A percentile compares a stretch with the other conserved stretches of the same genome.
Conservation (phyloP, 2,113 vertebrate genomes). For the Lathamus discolor region DNA sequence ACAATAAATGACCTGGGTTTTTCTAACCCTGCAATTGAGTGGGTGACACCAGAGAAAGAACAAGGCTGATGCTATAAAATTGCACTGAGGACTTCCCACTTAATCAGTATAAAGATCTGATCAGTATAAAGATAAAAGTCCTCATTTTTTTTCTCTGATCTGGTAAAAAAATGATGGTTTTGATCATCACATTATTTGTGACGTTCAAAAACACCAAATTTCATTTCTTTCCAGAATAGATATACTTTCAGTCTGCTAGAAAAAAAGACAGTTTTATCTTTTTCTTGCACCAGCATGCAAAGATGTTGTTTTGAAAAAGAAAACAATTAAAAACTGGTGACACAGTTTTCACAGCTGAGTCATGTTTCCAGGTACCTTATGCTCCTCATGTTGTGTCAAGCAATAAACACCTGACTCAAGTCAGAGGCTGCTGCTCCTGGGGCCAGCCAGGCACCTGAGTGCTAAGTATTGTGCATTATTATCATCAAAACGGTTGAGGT, state of each 20-base stretch:
- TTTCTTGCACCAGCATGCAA: neutral
- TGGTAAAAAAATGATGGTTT: neutral
- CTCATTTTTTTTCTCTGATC: neutral
- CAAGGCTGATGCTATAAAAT: neutral
- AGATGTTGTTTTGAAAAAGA: conserved; percentile 1
- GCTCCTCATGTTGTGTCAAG: neutral
- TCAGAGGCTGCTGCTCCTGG: neutral
- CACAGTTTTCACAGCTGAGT: neutral
- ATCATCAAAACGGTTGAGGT: neutral
- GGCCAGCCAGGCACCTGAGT: neutral
- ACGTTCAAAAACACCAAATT: neutral
- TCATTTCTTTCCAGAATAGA: neutral
- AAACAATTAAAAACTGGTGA: conserved; percentile 37
- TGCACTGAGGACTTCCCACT: neutral
- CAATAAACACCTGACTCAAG: neutral
- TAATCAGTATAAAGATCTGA: neutral
- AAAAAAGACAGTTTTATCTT: neutral
- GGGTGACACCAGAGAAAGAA: neutral
- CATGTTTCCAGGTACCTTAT: neutral
- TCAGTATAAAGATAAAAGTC: neutral
- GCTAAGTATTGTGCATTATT: neutral
- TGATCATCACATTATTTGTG: neutral
- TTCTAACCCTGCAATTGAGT: neutral
- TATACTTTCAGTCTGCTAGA: neutral
- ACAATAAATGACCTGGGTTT: neutral